A percentile compares a stretch with the other conserved stretches of the same genome.
Conservation (phyloP, 2,888 invertebrate genomes). For the Hyposoter dolosus region DNA sequence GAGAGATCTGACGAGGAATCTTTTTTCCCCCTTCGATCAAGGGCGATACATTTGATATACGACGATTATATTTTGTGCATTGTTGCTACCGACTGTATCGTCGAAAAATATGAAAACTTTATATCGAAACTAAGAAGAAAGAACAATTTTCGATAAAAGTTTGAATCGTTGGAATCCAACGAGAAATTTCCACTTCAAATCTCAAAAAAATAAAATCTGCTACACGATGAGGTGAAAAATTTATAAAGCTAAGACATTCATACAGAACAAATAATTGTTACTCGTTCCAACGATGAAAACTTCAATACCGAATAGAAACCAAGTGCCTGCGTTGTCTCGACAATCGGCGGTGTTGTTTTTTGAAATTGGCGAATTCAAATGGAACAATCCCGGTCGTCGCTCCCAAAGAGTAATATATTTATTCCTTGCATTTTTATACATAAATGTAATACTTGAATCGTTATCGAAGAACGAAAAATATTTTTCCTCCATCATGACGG, state of each 20-base stretch:
- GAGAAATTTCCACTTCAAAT: neutral
- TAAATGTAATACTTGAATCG: conserved; percentile 49
- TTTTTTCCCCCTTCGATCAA: conserved; percentile 3
- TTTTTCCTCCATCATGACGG: conserved; percentile 1
- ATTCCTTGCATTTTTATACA: conserved; percentile 70
- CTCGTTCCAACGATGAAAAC: neutral
- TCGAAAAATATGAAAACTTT: conserved; percentile 17
- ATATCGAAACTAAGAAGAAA: conserved; percentile 47
- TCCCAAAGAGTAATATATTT: conserved; percentile 67
- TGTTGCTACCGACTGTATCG: neutral
- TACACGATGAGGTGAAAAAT: neutral
- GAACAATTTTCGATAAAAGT: neutral
- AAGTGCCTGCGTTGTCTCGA: conserved; percentile 64
- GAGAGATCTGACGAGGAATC: conserved; percentile 38
- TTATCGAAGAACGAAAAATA: conserved; percentile 30
- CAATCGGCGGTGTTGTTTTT: conserved; percentile 39
- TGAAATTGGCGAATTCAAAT: conserved; percentile 40
- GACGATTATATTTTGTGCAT: conserved; percentile 26
- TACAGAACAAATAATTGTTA: neutral
- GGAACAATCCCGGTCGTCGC: conserved; percentile 43
- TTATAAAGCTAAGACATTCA: neutral
- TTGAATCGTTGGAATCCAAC: neutral
- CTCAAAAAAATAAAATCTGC: neutral
- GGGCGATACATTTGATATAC: neutral
- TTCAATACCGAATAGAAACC: conserved; percentile 3